Evolutionary conservation across 2,797 vertebrate species (phyloP), one percentile per base, ranked within the genome.

Genomic region (Phataginus tricuspis): DNA sequence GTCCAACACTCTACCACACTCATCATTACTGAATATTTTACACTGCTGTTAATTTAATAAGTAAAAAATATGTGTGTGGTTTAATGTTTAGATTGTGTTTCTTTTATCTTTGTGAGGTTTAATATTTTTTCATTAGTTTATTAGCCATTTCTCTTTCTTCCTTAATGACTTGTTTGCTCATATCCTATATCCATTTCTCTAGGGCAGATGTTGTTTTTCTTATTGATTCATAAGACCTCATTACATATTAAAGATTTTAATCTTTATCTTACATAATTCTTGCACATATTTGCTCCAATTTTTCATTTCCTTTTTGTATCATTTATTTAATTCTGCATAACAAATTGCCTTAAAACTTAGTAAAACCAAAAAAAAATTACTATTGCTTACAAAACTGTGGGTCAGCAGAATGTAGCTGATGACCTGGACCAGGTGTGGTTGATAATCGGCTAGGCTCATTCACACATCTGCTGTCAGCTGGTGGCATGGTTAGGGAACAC

Each of bases 241-340:
- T 95, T 91, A 68, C 64, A 88, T 91, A 94, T 63, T 90, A 91
- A 97, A 89, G 79, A 90, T 95, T 94, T 96, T 91, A 82, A 95
- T 93, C 75, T 87, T 90, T 79, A 94, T 49, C 74, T 71, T 94
- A 93, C 72, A 68, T 87, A 86, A 71, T 91, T 95, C 75, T 86
- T 80, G 16, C 29, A 68, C 55, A 39, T 51, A 78, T 88, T 82
- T 94, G 85, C 75, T 96, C 45, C 71, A 85, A 74, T 85, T 77
- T 82, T 19, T 87, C 84, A 77, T 86, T 94, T 95, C 25, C 15
- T 55, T 85, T 94, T 93, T 61, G 16, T 13, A 59, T 61, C 68
- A 51, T 29, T 92, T 90, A 27, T 72, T 72, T 92, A 80, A 68
- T 55, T 90, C 93, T 90, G 37, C 23, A 15, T 77, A 85, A 85